Evolutionary conservation across 1,140 invertebrate genomes (phyloP).

Genomic region (Stegodyphus mimosarum): DNA sequence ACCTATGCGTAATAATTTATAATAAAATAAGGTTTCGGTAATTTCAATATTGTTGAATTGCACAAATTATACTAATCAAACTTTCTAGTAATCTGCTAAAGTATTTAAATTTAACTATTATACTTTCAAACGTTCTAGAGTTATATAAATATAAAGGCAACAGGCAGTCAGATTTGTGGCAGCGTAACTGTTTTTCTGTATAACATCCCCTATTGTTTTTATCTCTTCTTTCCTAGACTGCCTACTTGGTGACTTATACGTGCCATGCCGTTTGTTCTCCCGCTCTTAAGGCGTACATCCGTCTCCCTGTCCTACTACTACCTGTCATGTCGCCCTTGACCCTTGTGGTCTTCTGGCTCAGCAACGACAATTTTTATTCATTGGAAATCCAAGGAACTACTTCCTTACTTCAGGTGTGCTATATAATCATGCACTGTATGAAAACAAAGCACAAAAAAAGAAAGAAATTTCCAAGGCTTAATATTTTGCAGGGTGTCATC

Average conservation of each 20-base stretch:
- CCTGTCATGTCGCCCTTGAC: constrained; percentile 48
- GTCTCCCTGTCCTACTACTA: constrained; percentile 47
- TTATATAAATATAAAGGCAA: background rate
- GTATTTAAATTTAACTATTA: no score
- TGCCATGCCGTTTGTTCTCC: constrained; percentile 57
- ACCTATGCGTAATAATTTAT: no score
- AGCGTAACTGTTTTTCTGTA: background rate
- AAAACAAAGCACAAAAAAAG: constrained; percentile 12
- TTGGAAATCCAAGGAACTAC: constrained; percentile 32
- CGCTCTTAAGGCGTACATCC: constrained; percentile 42
- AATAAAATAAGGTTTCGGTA: no score
- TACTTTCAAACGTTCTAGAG: no score
- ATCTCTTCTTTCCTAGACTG: constrained; percentile 38
- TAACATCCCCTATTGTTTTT: constrained; percentile 27
- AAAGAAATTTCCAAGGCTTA: constrained; percentile 38
- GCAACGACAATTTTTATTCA: constrained; percentile 43
- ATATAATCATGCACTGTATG: constrained; percentile 21
- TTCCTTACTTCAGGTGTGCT: constrained; percentile 44
- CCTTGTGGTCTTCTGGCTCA: constrained; percentile 46
- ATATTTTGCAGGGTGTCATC: constrained; percentile 55
- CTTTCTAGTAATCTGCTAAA: no score
- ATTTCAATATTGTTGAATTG: no score
- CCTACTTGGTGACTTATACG: constrained; percentile 48
- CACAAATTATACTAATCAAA: no score
- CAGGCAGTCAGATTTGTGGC: background rate